Base-by-base conservation (phyloP, 2,113 vertebrate species). In the Oreocharis arfaki region DNA sequence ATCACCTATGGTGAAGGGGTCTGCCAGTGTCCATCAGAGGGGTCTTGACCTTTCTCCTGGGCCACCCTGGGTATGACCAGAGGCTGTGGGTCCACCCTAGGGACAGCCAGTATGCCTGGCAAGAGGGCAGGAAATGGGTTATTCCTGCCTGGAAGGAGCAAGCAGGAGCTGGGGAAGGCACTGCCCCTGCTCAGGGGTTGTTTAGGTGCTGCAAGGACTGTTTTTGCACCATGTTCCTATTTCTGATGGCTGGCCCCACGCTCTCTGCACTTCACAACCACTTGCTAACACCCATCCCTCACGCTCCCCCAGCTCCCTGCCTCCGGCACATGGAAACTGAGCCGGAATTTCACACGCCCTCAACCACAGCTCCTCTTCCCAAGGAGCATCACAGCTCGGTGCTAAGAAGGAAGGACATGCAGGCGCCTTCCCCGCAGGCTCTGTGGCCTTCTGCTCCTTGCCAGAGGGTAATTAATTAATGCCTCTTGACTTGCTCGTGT, bases 151-250 rank as follows among this genome's bases (percentile, higher is more conserved):
- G n/a, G 12, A 64, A 74, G 50, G 22, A 44, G 23, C 30, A 77
- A 65, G 10, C 16, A 21, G 56, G 46, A 85, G 19, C 11, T 13
- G 35, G 24, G 12, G 33, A 64, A 89, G 50, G 30, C 5, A 3
- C 41, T 59, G 69, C 53, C 16, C 17, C 11, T 2, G 4, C 35
- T 60, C 32, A 24, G 35, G 15, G 8, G 33, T 23, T 55, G 23
- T 26, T 56, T 11, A 16, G 39, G 16, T 53, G 46, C 53, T 56
- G 32, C 2, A 1, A 49, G 55, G 17, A 8, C 3, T 0, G 26
- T 19, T 61, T 84, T 63, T 37, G 42, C 39, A 50, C 12, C 3
- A 0, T 1, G 1, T 68, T 79, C 35, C 35, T 10, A 0, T 9
- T 64, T 35, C 67, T 44, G 17, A 27, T 19, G 27, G 6, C 59